These are phyloP conservation scores for Heteromormyrus szaboi DNA, from an alignment of 2,797 vertebrate genomes.

Conservation along the genomic window DNA sequence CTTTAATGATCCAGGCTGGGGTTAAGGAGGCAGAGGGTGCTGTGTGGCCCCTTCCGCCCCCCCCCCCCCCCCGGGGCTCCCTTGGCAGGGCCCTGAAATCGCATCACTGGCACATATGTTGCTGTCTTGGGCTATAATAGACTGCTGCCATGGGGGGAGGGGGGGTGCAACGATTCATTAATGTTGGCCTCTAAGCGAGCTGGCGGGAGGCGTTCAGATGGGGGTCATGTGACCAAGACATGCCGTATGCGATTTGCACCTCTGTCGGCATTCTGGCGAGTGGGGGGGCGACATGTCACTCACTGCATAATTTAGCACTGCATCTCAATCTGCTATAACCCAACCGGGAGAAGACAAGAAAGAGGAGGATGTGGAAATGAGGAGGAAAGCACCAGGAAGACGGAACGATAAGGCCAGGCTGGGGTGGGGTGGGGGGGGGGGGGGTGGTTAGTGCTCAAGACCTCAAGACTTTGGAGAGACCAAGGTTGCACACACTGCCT, in stretches of 20 bases:
- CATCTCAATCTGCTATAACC: neutral
- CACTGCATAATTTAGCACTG: neutral
- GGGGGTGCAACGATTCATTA: neutral
- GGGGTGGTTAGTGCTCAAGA: neutral
- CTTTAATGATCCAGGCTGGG: neutral
- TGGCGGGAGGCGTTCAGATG: neutral
- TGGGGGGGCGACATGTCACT: neutral
- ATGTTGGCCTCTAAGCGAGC: neutral
- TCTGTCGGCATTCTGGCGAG: neutral
- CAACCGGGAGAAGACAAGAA: neutral
- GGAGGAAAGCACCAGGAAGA: neutral
- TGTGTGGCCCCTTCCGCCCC: neutral
- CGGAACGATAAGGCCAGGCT: neutral
- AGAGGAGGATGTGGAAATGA: neutral
- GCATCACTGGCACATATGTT: neutral
- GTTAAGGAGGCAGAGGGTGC: neutral
- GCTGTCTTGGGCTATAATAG: neutral
- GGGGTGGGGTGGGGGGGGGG: neutral
- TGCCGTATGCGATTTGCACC: slow-evolving; percentile 9
- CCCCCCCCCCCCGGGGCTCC: neutral
- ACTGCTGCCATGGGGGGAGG: neutral
- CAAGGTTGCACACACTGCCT: slow-evolving; percentile 1
- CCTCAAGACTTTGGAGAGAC: slow-evolving; percentile 16
- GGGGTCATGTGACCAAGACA: neutral
- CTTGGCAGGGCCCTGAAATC: neutral